Conservation (phyloP, 2,113 vertebrate genomes). For the Leptocoma aspasia region DNA sequence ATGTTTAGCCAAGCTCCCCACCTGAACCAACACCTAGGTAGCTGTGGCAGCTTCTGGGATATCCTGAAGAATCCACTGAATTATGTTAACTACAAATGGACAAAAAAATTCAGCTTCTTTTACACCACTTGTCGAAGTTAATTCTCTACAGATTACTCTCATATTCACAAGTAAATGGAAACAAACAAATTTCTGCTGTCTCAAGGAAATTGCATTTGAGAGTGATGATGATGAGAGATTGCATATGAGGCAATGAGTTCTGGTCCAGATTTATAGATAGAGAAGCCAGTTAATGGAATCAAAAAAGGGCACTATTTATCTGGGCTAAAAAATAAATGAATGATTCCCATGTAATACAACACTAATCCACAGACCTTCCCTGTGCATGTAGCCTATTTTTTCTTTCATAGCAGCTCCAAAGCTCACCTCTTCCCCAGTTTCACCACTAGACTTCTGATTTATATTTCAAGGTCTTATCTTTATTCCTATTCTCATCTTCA, state of each 20-base stretch:
- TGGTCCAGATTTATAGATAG: background rate
- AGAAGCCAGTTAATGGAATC: background rate
- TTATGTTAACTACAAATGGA: background rate
- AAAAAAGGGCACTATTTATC: background rate
- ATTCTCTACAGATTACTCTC: background rate
- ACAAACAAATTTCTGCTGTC: background rate
- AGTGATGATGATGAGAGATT: too few species aligned
- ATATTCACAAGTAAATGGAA: background rate
- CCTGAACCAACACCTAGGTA: background rate
- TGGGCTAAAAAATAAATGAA: background rate
- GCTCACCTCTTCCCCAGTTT: background rate
- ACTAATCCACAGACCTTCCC: background rate
- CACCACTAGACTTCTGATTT: background rate
- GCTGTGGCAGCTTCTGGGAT: background rate
- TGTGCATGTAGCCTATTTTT: background rate
- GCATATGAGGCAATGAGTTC: background rate
- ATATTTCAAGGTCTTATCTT: background rate
- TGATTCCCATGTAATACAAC: background rate
- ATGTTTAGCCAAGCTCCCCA: background rate
- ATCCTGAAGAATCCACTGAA: background rate
- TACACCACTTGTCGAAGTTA: background rate
- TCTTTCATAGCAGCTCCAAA: background rate
- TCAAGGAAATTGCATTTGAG: background rate
- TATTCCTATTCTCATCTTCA: background rate
- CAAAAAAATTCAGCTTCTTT: background rate